Conservation (phyloP, 2,888 invertebrate species). For the Vanessa cardui region DNA sequence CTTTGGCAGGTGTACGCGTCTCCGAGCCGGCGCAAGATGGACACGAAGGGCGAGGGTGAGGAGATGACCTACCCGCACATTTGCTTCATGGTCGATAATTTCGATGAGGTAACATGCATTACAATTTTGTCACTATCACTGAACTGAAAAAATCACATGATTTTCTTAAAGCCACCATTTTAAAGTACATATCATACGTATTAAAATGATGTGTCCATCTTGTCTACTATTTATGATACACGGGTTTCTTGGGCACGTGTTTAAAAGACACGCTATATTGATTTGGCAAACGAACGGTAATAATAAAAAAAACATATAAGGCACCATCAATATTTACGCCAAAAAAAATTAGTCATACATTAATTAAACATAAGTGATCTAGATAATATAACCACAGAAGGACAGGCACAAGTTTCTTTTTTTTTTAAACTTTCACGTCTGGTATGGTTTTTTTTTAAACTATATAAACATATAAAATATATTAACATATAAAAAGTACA, state of each 20-base stretch:
- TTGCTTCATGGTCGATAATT: constrained; percentile 99
- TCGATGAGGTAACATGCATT: constrained; percentile 90
- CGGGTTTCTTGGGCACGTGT: not conserved
- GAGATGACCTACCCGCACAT: constrained; percentile 99
- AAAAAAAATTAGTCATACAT: not conserved
- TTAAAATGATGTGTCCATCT: not conserved
- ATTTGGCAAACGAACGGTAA: constrained; percentile 17
- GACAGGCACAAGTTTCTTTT: too few species aligned
- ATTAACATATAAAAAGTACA: not conserved
- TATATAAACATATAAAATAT: too few species aligned
- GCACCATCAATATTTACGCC: not conserved
- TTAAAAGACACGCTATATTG: constrained; percentile 9
- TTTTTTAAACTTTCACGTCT: too few species aligned
- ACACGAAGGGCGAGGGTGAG: constrained; percentile 98
- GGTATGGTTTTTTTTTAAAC: too few species aligned
- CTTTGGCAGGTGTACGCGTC: constrained; percentile 93
- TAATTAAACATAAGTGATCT: too few species aligned
- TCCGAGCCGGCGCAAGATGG: constrained; percentile 98
- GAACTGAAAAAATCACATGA: too few species aligned
- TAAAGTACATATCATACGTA: not conserved
- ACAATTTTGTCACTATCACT: not conserved
- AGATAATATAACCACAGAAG: too few species aligned
- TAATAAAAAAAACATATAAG: not conserved
- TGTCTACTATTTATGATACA: constrained; percentile 15
- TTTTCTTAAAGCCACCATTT: too few species aligned